These are phyloP conservation scores for Drosophila leontia DNA, from an alignment of 1,140 invertebrate genomes.

Conservation along the genomic window DNA sequence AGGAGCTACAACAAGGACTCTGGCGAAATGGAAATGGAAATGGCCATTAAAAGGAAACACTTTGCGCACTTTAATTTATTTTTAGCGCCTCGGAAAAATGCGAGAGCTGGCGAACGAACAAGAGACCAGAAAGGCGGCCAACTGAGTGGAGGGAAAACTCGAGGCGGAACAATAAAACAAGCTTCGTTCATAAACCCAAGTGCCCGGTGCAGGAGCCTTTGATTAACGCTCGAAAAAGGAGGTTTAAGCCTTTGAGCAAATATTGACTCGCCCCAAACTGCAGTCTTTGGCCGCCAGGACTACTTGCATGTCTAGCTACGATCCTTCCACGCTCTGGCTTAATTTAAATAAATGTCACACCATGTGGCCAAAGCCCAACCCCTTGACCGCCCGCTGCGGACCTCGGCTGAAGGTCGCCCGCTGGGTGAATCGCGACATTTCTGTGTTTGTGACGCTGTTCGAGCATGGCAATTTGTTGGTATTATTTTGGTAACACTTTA, in stretches of 20 bases:
- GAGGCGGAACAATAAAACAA: constrained; percentile 27
- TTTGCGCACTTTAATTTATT: constrained; percentile 79
- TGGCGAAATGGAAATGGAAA: constrained; percentile 52
- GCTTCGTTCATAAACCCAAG: constrained; percentile 23
- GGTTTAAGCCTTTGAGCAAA: constrained; percentile 16
- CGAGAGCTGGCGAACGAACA: constrained; percentile 23
- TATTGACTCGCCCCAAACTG: constrained; percentile 30
- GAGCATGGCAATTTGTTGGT: constrained; percentile 74
- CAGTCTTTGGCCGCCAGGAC: constrained; percentile 6
- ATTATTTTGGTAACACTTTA: constrained; percentile 83
- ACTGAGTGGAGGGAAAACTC: constrained; percentile 32
- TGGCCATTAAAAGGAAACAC: constrained; percentile 72
- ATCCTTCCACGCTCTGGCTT: constrained; percentile 59
- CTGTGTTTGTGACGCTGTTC: constrained; percentile 42
- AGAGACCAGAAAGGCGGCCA: constrained; percentile 1
- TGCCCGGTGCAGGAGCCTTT: constrained; percentile 4
- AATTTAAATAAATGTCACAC: constrained; percentile 77
- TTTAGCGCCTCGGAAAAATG: constrained; percentile 70
- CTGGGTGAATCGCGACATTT: constrained; percentile 73
- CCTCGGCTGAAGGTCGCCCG: constrained; percentile 50
- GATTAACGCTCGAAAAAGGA: constrained; percentile 18
- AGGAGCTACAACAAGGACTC: constrained; percentile 58
- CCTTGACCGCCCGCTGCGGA: constrained; percentile 38
- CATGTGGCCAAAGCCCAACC: constrained; percentile 44
- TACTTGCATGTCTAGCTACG: constrained; percentile 63